Evolutionary conservation across 1,140 invertebrate genomes (phyloP), one percentile per base, ranked within the genome.

Genomic region (Pseudomyrmex pallidus): DNA sequence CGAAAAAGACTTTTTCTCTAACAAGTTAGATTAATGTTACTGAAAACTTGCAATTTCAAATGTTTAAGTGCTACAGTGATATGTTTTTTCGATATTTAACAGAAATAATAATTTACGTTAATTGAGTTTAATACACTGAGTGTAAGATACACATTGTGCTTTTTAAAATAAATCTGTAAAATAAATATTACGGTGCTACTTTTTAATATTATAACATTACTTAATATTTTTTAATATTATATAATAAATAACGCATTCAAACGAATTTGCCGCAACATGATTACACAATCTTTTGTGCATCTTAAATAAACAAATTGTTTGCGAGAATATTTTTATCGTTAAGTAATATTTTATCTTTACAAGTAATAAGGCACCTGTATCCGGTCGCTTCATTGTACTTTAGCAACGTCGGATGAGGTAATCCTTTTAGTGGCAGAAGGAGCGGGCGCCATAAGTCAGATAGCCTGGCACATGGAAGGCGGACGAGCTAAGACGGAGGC

Each of bases 381-480:
- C 35, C 48, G 52, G 50, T 22, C 44, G 15, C 59, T n/a, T 78
- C 48, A 70, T 77, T 77, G 52, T 48, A 56, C 64, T 56, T 48
- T 20, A 17, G 54, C 20, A 70, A 35, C 20, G 35, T 7, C n/a
- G 56, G 67, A 80, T 72, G 44, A 63, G 61, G 50, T 63, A 82
- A 82, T 50, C 25, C 70, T 74, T 74, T 82, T 74, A 82, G 70
- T 48, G 44, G 66, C 20, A 35, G 44, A 72, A 70, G 44, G 64
- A 78, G 76, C 20, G 54, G 70, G 76, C 20, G 5, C 25, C 54
- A 48, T 78, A 80, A 80, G 54, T 80, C 54, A 80, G 76, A 20
- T 46, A 13, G 57, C 35, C 35, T 35, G 35, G 35, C 59, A 78
- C 52, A 68, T 48, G 64, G 56, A 48, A 15, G 20, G 10, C n/a